Percentiles rank a stretch among this genome's conserved stretches.
These are phyloP conservation scores for Elaeidobius kamerunicus DNA, from an alignment of 2,888 invertebrate genomes.

Conservation along the genomic window DNA sequence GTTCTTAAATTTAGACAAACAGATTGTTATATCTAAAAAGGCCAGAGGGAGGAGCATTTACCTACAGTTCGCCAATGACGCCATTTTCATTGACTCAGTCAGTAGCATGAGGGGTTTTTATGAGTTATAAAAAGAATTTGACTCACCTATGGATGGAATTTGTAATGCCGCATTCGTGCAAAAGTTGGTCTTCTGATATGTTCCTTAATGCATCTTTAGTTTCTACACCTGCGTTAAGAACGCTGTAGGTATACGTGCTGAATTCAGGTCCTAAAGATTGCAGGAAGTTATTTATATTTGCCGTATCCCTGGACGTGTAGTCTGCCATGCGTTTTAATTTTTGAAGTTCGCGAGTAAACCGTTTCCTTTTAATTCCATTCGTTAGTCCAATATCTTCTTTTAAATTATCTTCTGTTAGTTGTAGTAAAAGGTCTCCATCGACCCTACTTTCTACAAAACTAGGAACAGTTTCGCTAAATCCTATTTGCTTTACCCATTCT, in stretches of 20 bases:
- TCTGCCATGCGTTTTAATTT: constrained; percentile 95
- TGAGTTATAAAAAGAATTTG: no score
- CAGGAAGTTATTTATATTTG: constrained; percentile 85
- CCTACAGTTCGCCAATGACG: no score
- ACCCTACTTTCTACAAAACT: constrained; percentile 90
- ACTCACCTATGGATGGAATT: constrained; percentile 98
- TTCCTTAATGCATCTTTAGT: constrained; percentile 75
- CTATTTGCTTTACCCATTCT: constrained; percentile 98
- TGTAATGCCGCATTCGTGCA: constrained; percentile 83
- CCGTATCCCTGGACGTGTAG: constrained; percentile 90
- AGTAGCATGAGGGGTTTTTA: no score
- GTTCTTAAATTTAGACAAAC: no score
- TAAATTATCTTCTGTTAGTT: constrained; percentile 89
- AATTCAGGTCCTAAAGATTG: constrained; percentile 84
- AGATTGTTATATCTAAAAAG: no score
- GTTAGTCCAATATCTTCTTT: constrained; percentile 87
- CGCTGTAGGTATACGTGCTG: constrained; percentile 93
- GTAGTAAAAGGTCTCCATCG: constrained; percentile 92
- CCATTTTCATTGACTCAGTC: no score
- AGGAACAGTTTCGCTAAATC: constrained; percentile 79
- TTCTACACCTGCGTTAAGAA: constrained; percentile 95
- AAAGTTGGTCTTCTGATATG: constrained; percentile 87
- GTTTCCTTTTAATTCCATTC: constrained; percentile 90
- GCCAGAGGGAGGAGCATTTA: no score
- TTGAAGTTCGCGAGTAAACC: constrained; percentile 91